Conservation (phyloP, 2,888 invertebrate species). For the Pomacea canaliculata region DNA sequence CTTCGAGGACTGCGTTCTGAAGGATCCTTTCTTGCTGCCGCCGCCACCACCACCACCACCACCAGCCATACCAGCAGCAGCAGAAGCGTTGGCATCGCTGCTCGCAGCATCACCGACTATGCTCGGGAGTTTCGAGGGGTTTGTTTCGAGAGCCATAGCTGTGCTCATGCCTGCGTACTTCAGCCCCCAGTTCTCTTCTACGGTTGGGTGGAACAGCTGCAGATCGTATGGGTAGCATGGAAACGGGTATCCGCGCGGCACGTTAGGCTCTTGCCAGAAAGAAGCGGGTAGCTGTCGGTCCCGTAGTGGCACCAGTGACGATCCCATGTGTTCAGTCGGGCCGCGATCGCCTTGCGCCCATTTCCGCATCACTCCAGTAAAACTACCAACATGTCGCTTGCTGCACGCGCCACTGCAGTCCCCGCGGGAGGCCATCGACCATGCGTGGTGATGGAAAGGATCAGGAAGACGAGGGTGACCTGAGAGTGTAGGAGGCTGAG, state of each 20-base stretch:
- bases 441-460: no score
- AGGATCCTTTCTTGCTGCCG: background rate
- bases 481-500: no score
- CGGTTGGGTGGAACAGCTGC: background rate
- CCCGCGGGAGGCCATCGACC: no score
- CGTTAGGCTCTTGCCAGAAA: conserved; percentile 36
- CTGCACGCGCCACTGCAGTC: no score
- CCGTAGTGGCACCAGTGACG: conserved; percentile 23
- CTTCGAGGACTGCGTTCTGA: conserved; percentile 23
- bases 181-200: background rate
- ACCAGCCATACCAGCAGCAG: background rate
- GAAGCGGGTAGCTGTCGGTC: conserved; percentile 34
- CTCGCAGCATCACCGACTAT: background rate
- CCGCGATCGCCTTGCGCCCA: background rate
- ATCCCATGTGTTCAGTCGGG: background rate
- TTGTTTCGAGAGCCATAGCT: background rate
- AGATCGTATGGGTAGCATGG: conserved; percentile 3
- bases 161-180: no score
- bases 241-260: conserved; percentile 8
- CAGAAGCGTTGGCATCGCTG: background rate
- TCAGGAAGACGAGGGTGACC: no score
- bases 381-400: no score
- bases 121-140: background rate
- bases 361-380: no score
- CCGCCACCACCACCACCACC: background rate